phyloP scores from a whole-genome alignment of 92 coral and sea anemone genomes.

The Anthopleura xanthogrammica region DNA sequence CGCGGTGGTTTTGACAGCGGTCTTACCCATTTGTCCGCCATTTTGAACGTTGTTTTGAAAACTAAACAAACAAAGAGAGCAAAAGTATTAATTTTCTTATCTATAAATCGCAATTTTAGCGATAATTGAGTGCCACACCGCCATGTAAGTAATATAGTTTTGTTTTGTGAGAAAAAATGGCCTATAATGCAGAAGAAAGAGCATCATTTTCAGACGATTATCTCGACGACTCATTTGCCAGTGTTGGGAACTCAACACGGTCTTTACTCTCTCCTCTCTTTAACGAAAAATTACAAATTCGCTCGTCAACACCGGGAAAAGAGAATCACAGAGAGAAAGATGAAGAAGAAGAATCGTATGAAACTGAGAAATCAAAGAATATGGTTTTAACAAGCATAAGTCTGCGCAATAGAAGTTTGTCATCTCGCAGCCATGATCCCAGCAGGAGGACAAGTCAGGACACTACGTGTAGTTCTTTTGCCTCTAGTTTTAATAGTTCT shows the following conservation, averaged over 20 bases:
- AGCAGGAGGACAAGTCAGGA: background rate
- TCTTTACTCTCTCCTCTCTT: slow-evolving; percentile 80
- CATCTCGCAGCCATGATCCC: background rate
- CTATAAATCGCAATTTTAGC: background rate
- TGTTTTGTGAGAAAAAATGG: slow-evolving; percentile 9
- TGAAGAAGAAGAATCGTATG: slow-evolving; percentile 19
- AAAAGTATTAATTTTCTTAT: background rate
- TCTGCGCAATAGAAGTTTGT: slow-evolving; percentile 2
- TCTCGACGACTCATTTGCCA: slow-evolving; percentile 78
- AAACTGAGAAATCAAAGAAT: slow-evolving; percentile 19
- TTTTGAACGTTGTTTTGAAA: slow-evolving; percentile 28
- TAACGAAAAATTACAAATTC: slow-evolving; percentile 19
- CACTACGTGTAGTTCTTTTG: slow-evolving; percentile 4
- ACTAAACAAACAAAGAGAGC: background rate
- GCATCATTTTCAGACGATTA: slow-evolving; percentile 45
- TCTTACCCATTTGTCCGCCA: slow-evolving; percentile 29
- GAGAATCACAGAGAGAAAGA: background rate
- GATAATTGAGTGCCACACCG: background rate
- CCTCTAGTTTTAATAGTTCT: slow-evolving; percentile 2
- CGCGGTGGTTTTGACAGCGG: slow-evolving; percentile 19
- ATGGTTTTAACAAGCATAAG: slow-evolving; percentile 34
- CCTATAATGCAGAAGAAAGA: slow-evolving; percentile 24
- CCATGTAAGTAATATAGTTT: background rate
- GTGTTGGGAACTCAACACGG: slow-evolving; percentile 94
- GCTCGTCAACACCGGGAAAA: slow-evolving; percentile 23